phyloP scores from a whole-genome alignment of 2,888 invertebrate genomes.

The Neuroscelio doddi region DNA sequence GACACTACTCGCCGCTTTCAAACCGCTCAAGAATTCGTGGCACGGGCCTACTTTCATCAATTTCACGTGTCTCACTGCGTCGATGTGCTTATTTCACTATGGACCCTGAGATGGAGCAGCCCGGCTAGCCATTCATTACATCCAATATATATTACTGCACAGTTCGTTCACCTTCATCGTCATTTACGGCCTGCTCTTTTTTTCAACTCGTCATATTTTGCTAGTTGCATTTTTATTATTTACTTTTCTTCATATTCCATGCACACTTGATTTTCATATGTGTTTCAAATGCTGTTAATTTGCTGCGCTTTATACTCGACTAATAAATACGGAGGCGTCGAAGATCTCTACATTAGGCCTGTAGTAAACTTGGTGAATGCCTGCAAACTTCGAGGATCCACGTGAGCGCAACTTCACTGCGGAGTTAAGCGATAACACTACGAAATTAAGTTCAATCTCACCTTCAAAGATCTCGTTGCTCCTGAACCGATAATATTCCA shows the following conservation, averaged over 20 bases:
- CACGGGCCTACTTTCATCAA: constrained; percentile 65
- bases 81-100: constrained; percentile 26
- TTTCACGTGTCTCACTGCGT: constrained; percentile 56
- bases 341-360: constrained; percentile 39
- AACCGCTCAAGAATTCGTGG: constrained; percentile 61
- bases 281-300: no score
- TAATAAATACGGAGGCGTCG: constrained; percentile 34
- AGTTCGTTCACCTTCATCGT: constrained; percentile 32
- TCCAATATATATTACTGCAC: constrained; percentile 14
- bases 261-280: constrained; percentile 18
- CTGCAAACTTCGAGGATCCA: constrained; percentile 30
- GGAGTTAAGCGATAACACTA: constrained; percentile 9
- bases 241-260: neutral
- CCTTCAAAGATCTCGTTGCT: neutral
- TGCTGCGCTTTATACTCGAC: no score
- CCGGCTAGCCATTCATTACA: constrained; percentile 27
- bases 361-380: constrained; percentile 41
- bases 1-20: constrained; percentile 34
- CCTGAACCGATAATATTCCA: constrained; percentile 3
- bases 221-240: no score
- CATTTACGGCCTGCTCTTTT: no score
- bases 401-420: neutral
- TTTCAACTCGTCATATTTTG: neutral
- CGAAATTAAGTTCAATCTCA: constrained; percentile 32
- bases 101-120: neutral